Percentiles rank a stretch among this genome's conserved stretches.
Conservation (phyloP, 2,113 vertebrate genomes). For the Sula dactylatra region DNA sequence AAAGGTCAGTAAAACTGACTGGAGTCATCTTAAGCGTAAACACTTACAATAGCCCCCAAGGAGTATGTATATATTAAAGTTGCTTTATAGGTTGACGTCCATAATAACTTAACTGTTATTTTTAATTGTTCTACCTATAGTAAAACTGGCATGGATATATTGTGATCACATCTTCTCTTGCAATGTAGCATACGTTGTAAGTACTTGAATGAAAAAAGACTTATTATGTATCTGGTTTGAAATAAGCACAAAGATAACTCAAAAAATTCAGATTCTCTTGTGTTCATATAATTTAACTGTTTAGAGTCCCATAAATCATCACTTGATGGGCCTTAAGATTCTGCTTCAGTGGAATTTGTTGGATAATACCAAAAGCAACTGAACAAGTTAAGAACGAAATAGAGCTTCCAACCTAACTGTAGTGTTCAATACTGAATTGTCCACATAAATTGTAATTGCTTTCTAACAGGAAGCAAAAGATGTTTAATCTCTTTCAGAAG, state of each 20-base stretch:
- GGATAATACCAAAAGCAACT: neutral
- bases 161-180: neutral
- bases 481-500: neutral
- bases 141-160: neutral
- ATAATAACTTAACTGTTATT: neutral
- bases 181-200: neutral
- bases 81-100: neutral
- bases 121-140: neutral
- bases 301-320: neutral
- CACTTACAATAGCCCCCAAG: fast-evolving
- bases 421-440: neutral
- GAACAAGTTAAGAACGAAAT: neutral
- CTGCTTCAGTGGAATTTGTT: neutral
- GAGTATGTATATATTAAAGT: neutral
- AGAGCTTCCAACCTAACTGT: neutral
- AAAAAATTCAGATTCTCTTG: neutral
- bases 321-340: neutral
- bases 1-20: neutral
- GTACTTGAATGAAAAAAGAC: neutral
- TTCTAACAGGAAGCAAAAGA: constrained; percentile 17
- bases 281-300: neutral
- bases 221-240: neutral
- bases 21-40: neutral
- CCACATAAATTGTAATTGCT: neutral
- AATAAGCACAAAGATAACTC: neutral